Evolutionary conservation across 2,797 vertebrate species (phyloP).

Genomic region (Xenentodon cancila): DNA sequence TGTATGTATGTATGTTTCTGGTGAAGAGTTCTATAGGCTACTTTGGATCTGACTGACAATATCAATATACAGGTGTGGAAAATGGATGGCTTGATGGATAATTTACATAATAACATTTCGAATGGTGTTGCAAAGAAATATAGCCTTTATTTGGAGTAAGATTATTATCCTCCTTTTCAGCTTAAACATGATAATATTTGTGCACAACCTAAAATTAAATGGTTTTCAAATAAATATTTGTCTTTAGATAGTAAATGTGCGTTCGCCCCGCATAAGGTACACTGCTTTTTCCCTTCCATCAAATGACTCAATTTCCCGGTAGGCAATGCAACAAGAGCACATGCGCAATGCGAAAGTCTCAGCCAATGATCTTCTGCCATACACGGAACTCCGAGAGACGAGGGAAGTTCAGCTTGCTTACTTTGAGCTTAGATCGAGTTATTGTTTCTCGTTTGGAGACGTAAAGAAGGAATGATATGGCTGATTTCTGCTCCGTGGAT

Average conservation of each 20-base stretch:
- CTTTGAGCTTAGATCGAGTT: not conserved
- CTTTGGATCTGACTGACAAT: conserved; percentile 33
- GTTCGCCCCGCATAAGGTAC: too few species aligned
- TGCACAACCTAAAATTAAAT: too few species aligned
- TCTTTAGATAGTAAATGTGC: too few species aligned
- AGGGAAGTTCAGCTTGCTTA: conserved; percentile 71
- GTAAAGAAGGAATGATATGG: not conserved
- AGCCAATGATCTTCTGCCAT: conserved; percentile 56
- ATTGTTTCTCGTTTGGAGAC: not conserved
- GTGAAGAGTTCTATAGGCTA: conserved; percentile 32
- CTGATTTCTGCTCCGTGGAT: not conserved
- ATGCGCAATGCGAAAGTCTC: not conserved
- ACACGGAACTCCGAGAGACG: conserved; percentile 47
- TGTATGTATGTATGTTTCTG: conserved; percentile 63
- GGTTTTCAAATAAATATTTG: too few species aligned
- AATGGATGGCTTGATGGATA: too few species aligned
- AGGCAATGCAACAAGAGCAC: not conserved
- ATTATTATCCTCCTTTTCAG: too few species aligned
- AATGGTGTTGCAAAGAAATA: too few species aligned
- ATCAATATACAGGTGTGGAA: too few species aligned
- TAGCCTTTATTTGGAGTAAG: too few species aligned
- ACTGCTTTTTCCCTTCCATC: not conserved
- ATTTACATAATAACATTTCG: too few species aligned
- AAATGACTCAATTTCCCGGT: conserved; percentile 62
- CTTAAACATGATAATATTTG: too few species aligned